Percentiles rank a stretch among this genome's conserved stretches.
Evolutionary conservation across 1,140 invertebrate genomes (phyloP).

Genomic region (Aphis gossypii): DNA sequence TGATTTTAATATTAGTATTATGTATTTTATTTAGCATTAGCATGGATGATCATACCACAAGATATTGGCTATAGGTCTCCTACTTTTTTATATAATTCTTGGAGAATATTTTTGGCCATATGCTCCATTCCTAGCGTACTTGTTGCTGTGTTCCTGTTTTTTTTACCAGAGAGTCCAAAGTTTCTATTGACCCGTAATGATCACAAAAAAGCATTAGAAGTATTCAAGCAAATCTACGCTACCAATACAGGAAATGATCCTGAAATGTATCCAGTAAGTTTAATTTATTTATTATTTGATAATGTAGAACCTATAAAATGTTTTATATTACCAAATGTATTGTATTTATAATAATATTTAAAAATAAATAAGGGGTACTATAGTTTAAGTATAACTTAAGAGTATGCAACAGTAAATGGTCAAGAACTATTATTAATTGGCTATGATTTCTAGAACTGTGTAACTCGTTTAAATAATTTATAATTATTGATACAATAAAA

Average conservation of each 20-base stretch:
- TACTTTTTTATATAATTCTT: constrained; percentile 73
- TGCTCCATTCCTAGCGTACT: constrained; percentile 71
- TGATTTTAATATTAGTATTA: constrained; percentile 48
- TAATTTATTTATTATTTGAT: neutral
- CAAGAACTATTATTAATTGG: no score
- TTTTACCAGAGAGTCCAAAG: constrained; percentile 86
- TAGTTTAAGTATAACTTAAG: no score
- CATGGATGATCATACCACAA: constrained; percentile 76
- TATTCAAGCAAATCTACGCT: constrained; percentile 74
- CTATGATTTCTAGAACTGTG: no score
- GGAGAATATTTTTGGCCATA: constrained; percentile 77
- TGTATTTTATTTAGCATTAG: constrained; percentile 69
- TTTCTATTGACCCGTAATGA: constrained; percentile 80
- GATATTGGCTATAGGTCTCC: constrained; percentile 68
- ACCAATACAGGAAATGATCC: constrained; percentile 74
- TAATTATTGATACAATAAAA: no score
- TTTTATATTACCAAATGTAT: neutral
- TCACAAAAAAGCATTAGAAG: constrained; percentile 74
- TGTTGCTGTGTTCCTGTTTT: constrained; percentile 73
- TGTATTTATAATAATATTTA: neutral
- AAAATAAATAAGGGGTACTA: no score
- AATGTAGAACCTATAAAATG: neutral
- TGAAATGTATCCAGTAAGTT: constrained; percentile 73
- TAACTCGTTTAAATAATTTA: no score
- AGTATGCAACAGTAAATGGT: no score